A percentile compares a stretch with the other conserved stretches of the same genome.
phyloP scores from a whole-genome alignment of 2,797 vertebrate species.

The Synanceia verrucosa region DNA sequence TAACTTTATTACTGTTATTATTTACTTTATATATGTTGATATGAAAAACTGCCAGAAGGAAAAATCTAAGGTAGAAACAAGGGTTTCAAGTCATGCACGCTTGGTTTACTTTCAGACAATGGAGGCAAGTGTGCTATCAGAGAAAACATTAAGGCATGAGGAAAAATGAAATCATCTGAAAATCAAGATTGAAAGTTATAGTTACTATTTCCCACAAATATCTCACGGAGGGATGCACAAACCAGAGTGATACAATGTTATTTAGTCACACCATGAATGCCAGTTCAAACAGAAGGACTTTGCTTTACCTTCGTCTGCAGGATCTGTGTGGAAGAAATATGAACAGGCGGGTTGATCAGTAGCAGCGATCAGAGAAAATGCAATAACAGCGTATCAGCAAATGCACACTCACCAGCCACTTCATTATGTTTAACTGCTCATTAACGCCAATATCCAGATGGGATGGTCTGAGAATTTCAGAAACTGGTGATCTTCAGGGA shows the following conservation, averaged over 20 bases:
- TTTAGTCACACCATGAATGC: conserved; percentile 10
- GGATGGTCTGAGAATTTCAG: too few relatives aligned
- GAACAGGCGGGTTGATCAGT: not conserved
- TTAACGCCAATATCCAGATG: too few relatives aligned
- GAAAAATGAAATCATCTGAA: conserved; percentile 18
- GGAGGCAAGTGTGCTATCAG: conserved; percentile 8
- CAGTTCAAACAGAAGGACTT: not conserved
- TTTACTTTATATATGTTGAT: conserved; percentile 23
- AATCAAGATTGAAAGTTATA: conserved; percentile 1
- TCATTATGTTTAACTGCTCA: too few relatives aligned
- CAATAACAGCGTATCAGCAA: conserved; percentile 23
- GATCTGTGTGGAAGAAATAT: conserved; percentile 19
- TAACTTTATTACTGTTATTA: conserved; percentile 22
- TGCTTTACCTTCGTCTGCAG: conserved; percentile 48
- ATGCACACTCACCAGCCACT: too few relatives aligned
- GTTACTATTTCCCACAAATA: conserved; percentile 10
- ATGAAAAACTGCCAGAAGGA: conserved; percentile 23
- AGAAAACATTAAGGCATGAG: conserved; percentile 12
- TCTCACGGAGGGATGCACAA: not conserved
- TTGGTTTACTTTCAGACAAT: conserved; percentile 9
- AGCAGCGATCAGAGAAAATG: conserved; percentile 1
- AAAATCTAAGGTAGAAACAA: conserved; percentile 35
- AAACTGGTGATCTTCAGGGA: too few relatives aligned
- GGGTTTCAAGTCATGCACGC: conserved; percentile 19
- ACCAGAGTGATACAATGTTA: not conserved